These are phyloP conservation scores for Alentia gelatinosa DNA, from an alignment of 2,888 invertebrate species.

Conservation along the genomic window DNA sequence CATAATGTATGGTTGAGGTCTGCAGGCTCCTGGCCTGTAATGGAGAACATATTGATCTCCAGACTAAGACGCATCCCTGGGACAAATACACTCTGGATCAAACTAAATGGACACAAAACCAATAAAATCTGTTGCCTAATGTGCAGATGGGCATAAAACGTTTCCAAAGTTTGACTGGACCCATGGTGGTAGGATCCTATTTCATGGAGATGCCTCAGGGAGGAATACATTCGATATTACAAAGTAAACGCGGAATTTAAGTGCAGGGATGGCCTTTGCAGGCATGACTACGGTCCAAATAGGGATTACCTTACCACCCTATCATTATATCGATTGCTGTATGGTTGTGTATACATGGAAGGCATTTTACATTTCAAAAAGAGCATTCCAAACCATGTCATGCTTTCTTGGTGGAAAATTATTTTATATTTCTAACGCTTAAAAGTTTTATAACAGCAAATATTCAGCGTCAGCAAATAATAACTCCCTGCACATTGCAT, in stretches of 20 bases:
- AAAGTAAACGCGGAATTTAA: conserved; percentile 33
- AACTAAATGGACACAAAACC: conserved; percentile 37
- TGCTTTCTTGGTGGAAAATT: too few species aligned
- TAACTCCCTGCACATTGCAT: too few species aligned
- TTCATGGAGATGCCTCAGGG: not conserved
- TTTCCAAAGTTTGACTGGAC: not conserved
- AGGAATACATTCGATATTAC: conserved; percentile 27
- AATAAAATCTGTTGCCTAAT: conserved; percentile 33
- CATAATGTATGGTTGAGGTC: conserved; percentile 32
- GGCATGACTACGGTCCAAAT: not conserved
- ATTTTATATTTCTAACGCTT: too few species aligned
- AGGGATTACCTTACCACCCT: not conserved
- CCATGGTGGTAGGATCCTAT: not conserved
- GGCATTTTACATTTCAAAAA: too few species aligned
- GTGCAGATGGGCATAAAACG: conserved; percentile 16
- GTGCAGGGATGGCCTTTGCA: not conserved
- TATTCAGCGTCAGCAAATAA: too few species aligned
- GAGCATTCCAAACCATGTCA: too few species aligned
- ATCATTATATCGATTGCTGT: not conserved
- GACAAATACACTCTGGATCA: conserved; percentile 45
- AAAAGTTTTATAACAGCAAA: too few species aligned
- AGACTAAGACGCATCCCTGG: not conserved
- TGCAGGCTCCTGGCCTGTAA: not conserved
- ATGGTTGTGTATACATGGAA: not conserved
- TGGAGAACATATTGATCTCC: conserved; percentile 47